These are phyloP conservation scores for Tenthredo mesomela DNA, from an alignment of 2,888 invertebrate species.

Conservation along the genomic window DNA sequence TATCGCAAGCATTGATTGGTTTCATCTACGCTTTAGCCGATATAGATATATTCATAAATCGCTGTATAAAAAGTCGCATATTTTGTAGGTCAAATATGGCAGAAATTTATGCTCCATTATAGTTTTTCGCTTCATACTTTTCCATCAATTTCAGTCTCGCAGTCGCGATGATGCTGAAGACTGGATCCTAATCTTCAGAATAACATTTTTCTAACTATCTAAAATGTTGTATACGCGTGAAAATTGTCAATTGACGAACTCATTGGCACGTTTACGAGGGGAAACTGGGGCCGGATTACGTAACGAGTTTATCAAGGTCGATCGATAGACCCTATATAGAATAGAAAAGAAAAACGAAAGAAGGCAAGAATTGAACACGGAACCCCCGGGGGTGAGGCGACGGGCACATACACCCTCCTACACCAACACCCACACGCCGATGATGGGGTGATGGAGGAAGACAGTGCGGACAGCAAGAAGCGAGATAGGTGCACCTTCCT, in stretches of 20 bases:
- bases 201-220: not conserved
- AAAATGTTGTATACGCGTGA: not conserved
- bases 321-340: conserved; percentile 14
- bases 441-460: conserved; percentile 8
- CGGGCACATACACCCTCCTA: not conserved
- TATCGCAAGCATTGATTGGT: not conserved
- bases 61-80: not conserved
- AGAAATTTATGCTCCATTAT: not conserved
- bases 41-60: not conserved
- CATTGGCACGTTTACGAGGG: not conserved
- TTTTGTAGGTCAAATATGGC: not conserved
- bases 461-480: conserved; percentile 9
- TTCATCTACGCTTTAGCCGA: not conserved
- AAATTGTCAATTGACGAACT: conserved; percentile 5
- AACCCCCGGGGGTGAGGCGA: not conserved
- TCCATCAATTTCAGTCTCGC: not conserved
- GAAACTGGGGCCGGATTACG: conserved; percentile 11
- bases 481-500: not conserved
- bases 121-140: not conserved
- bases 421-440: not conserved
- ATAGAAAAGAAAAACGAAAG: not conserved
- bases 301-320: conserved; percentile 40
- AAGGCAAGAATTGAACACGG: conserved; percentile 28
- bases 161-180: not conserved
- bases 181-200: not conserved